These are phyloP conservation scores for Myathropa florea DNA, from an alignment of 2,888 invertebrate species.

Conservation along the genomic window DNA sequence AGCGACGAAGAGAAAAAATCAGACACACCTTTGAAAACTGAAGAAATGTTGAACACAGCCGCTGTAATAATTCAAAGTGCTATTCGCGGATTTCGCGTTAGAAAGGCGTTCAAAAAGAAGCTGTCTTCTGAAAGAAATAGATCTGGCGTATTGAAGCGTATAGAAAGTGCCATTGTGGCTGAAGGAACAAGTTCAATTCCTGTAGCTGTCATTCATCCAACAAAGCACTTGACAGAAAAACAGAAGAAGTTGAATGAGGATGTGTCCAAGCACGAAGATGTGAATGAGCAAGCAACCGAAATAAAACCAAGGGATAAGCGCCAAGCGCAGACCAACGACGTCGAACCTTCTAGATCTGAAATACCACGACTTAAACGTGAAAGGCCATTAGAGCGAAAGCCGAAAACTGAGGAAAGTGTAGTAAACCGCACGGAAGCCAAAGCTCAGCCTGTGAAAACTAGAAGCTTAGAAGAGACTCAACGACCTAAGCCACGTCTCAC, in stretches of 20 bases:
- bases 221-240: neutral
- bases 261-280: too few relatives aligned
- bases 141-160: neutral
- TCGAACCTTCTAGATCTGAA: neutral
- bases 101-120: neutral
- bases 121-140: neutral
- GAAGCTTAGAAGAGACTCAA: neutral
- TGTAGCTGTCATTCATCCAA: constrained; percentile 23
- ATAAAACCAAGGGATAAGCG: neutral
- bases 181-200: neutral
- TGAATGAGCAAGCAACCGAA: neutral
- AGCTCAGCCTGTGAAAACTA: neutral
- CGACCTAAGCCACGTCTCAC: neutral
- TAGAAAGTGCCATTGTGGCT: too few relatives aligned
- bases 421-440: neutral
- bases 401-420: neutral
- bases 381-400: neutral
- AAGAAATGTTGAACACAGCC: neutral
- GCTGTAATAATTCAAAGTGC: constrained; percentile 48
- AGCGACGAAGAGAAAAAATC: neutral
- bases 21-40: neutral
- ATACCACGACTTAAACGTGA: neutral
- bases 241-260: neutral
- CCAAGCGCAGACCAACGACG: neutral
- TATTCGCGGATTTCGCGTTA: constrained; percentile 6